Percentiles rank a stretch among this genome's conserved stretches.
Conservation (phyloP, 2,797 vertebrate species). For the Esox masquinongy region DNA sequence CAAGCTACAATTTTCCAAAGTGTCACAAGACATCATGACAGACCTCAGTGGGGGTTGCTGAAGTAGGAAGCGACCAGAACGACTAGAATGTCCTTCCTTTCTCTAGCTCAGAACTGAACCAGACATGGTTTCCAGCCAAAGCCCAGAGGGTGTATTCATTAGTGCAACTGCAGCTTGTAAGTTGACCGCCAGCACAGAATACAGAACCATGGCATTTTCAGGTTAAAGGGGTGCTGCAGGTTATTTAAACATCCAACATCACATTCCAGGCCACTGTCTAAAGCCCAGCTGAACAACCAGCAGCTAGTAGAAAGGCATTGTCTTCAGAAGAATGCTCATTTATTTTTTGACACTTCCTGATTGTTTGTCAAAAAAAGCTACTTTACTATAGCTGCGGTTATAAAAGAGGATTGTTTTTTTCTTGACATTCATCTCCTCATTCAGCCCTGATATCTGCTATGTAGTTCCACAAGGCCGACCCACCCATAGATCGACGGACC, state of each 20-base stretch:
- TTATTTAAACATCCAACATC: conserved; percentile 1
- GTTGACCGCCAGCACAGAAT: not conserved
- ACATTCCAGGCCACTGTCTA: not conserved
- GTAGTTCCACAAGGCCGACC: not conserved
- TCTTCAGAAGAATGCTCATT: not conserved
- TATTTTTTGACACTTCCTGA: not conserved
- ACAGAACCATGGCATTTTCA: not conserved
- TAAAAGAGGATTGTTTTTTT: not conserved
- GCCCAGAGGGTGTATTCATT: not conserved
- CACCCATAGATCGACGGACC: not conserved
- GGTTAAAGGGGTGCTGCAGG: not conserved
- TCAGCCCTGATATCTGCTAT: not conserved
- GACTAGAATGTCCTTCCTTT: not conserved
- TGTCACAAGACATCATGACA: not conserved
- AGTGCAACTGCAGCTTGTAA: not conserved
- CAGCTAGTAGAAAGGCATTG: not conserved
- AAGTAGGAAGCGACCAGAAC: too few relatives aligned
- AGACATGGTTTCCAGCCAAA: not conserved
- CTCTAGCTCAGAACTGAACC: not conserved
- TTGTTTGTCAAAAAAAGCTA: not conserved
- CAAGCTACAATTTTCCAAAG: not conserved
- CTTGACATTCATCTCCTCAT: not conserved
- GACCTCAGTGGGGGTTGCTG: not conserved
- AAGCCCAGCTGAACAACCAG: not conserved
- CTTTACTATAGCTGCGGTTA: not conserved